Evolutionary conservation across 1,140 invertebrate genomes (phyloP).

Genomic region (Thalassaphorura encarpata): DNA sequence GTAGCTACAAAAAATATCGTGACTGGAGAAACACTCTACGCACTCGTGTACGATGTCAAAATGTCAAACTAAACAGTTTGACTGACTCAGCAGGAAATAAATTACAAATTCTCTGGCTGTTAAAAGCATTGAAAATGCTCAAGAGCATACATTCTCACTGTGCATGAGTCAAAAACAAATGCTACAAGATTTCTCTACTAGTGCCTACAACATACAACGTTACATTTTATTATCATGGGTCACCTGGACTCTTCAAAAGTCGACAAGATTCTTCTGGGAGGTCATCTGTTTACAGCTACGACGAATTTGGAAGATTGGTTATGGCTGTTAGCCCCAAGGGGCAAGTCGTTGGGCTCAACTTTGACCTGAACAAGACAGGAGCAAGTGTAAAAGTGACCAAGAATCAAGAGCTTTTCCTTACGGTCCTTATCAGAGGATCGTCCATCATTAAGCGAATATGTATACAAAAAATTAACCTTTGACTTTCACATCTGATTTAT

Average conservation of each 20-base stretch:
- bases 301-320: slow-evolving; percentile 82
- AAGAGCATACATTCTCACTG: slow-evolving; percentile 81
- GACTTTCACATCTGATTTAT: too few species aligned
- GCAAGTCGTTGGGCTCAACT: slow-evolving; percentile 69
- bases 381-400: slow-evolving; percentile 73
- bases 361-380: slow-evolving; percentile 77
- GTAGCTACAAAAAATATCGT: slow-evolving; percentile 83
- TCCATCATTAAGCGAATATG: slow-evolving; percentile 60
- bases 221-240: slow-evolving; percentile 84
- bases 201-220: slow-evolving; percentile 82
- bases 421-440: slow-evolving; percentile 76
- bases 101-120: slow-evolving; percentile 75
- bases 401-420: slow-evolving; percentile 67
- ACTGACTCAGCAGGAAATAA: slow-evolving; percentile 91
- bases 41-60: slow-evolving; percentile 91
- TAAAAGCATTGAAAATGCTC: slow-evolving; percentile 88
- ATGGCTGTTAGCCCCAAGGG: slow-evolving; percentile 86
- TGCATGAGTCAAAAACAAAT: slow-evolving; percentile 80
- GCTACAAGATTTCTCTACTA: slow-evolving; percentile 76
- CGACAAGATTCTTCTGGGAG: slow-evolving; percentile 81
- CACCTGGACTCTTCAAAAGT: slow-evolving; percentile 74
- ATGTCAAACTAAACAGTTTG: slow-evolving; percentile 83
- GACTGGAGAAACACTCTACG: slow-evolving; percentile 80
- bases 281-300: slow-evolving; percentile 89
- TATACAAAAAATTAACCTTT: slow-evolving; percentile 17